These are phyloP conservation scores for Varanus komodoensis DNA, from an alignment of 2,113 vertebrate species.

Conservation along the genomic window DNA sequence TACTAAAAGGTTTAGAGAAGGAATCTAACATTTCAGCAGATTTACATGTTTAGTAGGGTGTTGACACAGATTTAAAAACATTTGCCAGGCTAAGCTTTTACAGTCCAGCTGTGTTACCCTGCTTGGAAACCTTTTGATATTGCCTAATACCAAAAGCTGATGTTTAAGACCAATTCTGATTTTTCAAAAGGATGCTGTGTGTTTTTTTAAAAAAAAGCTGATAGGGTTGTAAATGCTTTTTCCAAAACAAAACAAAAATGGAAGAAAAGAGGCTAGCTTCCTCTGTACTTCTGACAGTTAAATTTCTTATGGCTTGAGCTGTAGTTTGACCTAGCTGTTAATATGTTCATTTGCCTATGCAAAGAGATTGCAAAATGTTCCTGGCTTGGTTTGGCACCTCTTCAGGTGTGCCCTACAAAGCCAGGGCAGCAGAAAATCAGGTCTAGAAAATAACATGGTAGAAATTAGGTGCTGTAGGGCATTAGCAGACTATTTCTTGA, in stretches of 20 bases:
- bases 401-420: not conserved
- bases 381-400: not conserved
- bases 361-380: not conserved
- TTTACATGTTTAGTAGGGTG: fast-evolving
- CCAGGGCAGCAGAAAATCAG: not conserved
- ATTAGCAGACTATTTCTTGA: not conserved
- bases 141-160: not conserved
- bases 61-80: not conserved
- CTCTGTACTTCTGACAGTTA: not conserved
- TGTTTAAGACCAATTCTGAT: not conserved
- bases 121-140: slow-evolving; percentile 32
- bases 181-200: not conserved
- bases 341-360: not conserved
- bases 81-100: slow-evolving; percentile 20
- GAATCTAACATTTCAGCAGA: fast-evolving
- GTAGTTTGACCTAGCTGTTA: not conserved
- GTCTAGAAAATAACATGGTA: not conserved
- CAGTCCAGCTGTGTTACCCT: not conserved
- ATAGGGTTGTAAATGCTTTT: not conserved
- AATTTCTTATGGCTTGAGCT: not conserved
- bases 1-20: slow-evolving; percentile 16
- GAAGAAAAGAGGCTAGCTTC: not conserved
- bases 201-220: not conserved
- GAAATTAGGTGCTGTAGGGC: not conserved
- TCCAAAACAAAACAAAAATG: not conserved